Evolutionary conservation across 2,113 vertebrate genomes (phyloP).

Genomic region (Engystomops pustulosus): DNA sequence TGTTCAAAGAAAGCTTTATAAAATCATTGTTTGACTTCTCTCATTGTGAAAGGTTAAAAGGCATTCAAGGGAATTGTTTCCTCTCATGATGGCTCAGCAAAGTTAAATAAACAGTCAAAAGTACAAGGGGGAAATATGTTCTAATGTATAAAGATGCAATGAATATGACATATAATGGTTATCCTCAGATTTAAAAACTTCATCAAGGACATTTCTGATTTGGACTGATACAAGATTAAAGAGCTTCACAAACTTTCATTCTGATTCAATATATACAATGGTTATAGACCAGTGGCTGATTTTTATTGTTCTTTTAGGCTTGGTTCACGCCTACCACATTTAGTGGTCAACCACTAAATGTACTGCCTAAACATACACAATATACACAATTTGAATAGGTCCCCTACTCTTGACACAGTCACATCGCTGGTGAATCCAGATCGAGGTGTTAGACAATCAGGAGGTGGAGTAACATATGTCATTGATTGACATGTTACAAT

Average conservation of each 20-base stretch:
- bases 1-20: slow-evolving; percentile 53
- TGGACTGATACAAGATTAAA: neutral
- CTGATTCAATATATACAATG: neutral
- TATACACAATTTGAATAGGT: too few species aligned
- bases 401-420: too few species aligned
- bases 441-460: too few species aligned
- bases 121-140: slow-evolving; percentile 58
- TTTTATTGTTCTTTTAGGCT: neutral
- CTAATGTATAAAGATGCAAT: slow-evolving; percentile 65
- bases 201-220: neutral
- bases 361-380: too few species aligned
- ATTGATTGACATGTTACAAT: too few species aligned
- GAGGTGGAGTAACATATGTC: too few species aligned
- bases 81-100: slow-evolving; percentile 54
- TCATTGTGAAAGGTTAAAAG: slow-evolving; percentile 55
- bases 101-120: slow-evolving; percentile 64
- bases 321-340: too few species aligned
- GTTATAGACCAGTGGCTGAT: neutral
- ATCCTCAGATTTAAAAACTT: slow-evolving; percentile 57
- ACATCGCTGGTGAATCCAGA: too few species aligned
- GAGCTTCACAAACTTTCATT: too few species aligned
- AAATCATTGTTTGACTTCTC: slow-evolving; percentile 50
- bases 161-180: slow-evolving; percentile 66
- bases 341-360: too few species aligned
- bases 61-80: slow-evolving; percentile 32